Evolutionary conservation across 2,888 invertebrate genomes (phyloP).

Genomic region (Amiota communis): DNA sequence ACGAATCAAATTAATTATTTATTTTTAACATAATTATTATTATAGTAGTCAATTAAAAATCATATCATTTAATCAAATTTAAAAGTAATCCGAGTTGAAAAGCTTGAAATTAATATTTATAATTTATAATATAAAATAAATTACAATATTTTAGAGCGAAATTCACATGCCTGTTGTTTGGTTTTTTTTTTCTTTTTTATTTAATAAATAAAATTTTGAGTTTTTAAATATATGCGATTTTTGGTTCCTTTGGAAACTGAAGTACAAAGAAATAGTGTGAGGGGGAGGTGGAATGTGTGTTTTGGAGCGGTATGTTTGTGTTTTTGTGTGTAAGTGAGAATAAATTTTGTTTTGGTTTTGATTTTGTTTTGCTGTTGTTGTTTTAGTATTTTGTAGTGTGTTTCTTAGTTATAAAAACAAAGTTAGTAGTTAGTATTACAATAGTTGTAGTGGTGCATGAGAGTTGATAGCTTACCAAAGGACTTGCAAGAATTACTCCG

Average conservation of each 20-base stretch:
- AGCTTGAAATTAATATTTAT: constrained; percentile 41
- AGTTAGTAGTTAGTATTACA: not conserved
- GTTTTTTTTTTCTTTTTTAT: constrained; percentile 10
- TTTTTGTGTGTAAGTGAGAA: constrained; percentile 13
- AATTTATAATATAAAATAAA: constrained; percentile 34
- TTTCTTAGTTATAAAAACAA: not conserved
- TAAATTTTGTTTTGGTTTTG: constrained; percentile 17
- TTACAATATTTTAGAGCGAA: constrained; percentile 59
- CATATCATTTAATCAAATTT: constrained; percentile 30
- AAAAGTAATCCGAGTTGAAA: not conserved
- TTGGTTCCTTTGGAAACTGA: no score
- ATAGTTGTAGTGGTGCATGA: constrained; percentile 58
- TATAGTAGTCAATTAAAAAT: constrained; percentile 14
- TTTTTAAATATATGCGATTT: not conserved
- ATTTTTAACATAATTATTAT: constrained; percentile 19
- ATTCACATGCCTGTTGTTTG: constrained; percentile 63
- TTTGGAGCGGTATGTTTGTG: not conserved
- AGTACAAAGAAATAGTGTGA: no score
- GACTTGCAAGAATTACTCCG: constrained; percentile 96
- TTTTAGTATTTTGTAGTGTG: constrained; percentile 16
- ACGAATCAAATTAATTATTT: constrained; percentile 47
- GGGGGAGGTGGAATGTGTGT: not conserved
- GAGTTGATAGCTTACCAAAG: constrained; percentile 85
- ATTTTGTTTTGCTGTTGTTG: constrained; percentile 12
- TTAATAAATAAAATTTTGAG: not conserved